Evolutionary conservation across 2,113 vertebrate genomes (phyloP), one percentile per base, ranked within the genome.

Genomic region (Chlorodrepanis virens): DNA sequence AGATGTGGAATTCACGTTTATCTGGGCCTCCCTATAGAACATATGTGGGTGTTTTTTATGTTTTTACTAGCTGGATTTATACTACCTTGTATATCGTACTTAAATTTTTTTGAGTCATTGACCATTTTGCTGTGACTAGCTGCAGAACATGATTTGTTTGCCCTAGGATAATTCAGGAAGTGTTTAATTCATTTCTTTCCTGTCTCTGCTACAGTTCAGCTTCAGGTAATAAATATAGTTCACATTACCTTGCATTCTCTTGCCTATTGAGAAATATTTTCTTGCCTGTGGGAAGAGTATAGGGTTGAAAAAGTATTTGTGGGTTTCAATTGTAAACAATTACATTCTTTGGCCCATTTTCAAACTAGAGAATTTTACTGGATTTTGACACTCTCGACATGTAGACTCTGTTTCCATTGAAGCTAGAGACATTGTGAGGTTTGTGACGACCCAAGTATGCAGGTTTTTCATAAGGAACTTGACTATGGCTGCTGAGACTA

Each of bases 41-140:
- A 4, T 14, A 5, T 24, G 10, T 60, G 13, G 24, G 4, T 87
- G 14, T 50, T 76, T 24, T 37, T 49, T 63, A 27, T 35, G 24
- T 72, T 91, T 93, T 87, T 17, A 47, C 12, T 33, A 49, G 27
- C 33, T 93, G 49, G n/a, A 56, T 83, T 77, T 87, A 37, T 74
- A 25, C 9, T 47, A 47, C 19, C 52, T 3, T 33, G 0, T 81
- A 6, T 83, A 56, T 83, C 3, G 8, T 56, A 64, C 16, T 52
- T 86, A 20, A 50, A 33, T 47, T 23, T 39, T 65, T 68, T 57
- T 52, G 12, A 40, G 8, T 71, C 17, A 21, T 35, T 40, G 53
- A 14, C 8, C 14, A 24, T 76, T 72, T 89, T 68, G 13, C 22
- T 45, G 8, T 76, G 24, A 60, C 10, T 67, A 59, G 20, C 63